Conservation (phyloP, 2,888 invertebrate species). For the Melolontha melolontha region DNA sequence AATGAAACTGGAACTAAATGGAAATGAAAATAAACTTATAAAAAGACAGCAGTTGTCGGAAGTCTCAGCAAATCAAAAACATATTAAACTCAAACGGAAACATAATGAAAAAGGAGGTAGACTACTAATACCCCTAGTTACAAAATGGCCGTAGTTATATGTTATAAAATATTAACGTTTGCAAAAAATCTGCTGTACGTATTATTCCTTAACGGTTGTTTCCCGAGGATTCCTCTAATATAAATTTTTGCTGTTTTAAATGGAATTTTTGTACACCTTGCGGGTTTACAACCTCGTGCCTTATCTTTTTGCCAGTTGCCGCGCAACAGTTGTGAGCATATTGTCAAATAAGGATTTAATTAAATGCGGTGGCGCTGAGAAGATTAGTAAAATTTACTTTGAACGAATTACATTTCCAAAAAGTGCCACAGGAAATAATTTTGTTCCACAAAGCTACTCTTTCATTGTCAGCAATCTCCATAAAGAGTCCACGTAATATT, state of each 20-base stretch:
- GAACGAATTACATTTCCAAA: slow-evolving; percentile 24
- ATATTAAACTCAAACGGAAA: slow-evolving; percentile 14
- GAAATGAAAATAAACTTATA: slow-evolving; percentile 6
- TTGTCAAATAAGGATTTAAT: slow-evolving; percentile 39
- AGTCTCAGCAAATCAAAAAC: slow-evolving; percentile 12
- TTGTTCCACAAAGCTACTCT: slow-evolving; percentile 1
- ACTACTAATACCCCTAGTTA: background rate
- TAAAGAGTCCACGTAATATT: too few relatives aligned
- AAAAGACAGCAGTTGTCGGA: slow-evolving; percentile 1
- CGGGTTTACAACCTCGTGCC: slow-evolving; percentile 21
- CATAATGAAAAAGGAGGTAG: background rate
- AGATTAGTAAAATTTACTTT: slow-evolving; percentile 30
- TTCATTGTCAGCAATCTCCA: background rate
- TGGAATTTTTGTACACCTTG: slow-evolving; percentile 27
- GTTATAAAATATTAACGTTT: background rate
- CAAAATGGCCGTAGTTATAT: background rate
- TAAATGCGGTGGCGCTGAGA: slow-evolving; percentile 20
- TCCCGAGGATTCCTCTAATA: slow-evolving; percentile 6
- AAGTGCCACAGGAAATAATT: slow-evolving; percentile 15
- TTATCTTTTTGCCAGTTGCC: slow-evolving; percentile 20
- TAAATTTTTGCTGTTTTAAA: slow-evolving; percentile 25
- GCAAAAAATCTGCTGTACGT: slow-evolving; percentile 9
- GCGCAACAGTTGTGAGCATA: slow-evolving; percentile 36
- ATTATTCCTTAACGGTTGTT: slow-evolving; percentile 8
- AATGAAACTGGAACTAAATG: background rate